phyloP scores from a whole-genome alignment of 37 sponge, comb jelly and placozoan genomes.

The Dysidea cf. avara region DNA sequence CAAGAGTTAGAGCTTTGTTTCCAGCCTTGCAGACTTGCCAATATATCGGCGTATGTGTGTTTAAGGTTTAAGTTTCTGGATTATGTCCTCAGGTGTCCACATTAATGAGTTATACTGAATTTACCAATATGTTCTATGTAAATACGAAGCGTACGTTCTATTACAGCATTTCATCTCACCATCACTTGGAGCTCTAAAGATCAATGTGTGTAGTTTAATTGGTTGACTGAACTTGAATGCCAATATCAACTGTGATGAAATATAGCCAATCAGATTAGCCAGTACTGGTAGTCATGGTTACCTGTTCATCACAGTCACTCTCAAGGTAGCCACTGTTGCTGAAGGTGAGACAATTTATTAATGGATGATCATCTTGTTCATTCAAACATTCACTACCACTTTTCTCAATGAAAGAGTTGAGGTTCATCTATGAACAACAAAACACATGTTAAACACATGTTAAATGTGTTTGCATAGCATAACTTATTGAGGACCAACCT shows the following conservation, averaged over 20 bases:
- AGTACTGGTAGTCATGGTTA: neutral
- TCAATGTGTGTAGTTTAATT: conserved; percentile 77
- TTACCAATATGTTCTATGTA: no score
- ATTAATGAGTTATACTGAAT: no score
- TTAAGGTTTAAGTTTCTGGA: no score
- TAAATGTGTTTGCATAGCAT: no score
- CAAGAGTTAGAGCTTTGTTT: no score
- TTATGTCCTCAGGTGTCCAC: no score
- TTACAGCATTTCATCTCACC: conserved; percentile 30
- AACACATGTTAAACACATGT: no score
- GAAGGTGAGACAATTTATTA: conserved; percentile 34
- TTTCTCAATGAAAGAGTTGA: conserved; percentile 57
- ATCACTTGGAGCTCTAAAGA: conserved; percentile 54
- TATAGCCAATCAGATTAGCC: no score
- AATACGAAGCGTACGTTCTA: no score
- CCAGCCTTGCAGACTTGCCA: no score
- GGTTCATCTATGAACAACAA: conserved; percentile 25
- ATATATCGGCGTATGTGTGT: no score
- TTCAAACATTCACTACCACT: conserved; percentile 88
- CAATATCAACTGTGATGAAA: conserved; percentile 28
- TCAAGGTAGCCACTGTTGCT: conserved; percentile 53
- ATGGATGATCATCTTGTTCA: conserved; percentile 81
- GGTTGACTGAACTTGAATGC: conserved; percentile 64
- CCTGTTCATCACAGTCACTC: conserved; percentile 93
- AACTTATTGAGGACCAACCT: no score